Conservation (phyloP, 2,888 invertebrate species). For the Venusia cambrica region DNA sequence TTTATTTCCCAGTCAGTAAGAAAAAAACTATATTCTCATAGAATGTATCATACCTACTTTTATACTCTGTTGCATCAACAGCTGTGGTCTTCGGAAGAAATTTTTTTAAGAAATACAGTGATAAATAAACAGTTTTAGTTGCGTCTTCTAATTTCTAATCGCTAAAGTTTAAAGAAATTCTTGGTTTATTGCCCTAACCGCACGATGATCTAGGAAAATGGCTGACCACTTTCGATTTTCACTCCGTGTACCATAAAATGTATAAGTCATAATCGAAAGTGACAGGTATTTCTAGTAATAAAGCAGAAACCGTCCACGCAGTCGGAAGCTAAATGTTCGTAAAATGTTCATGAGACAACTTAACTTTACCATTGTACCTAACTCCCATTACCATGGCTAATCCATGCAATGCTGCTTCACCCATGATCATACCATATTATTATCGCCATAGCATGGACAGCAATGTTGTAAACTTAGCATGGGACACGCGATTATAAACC, state of each 20-base stretch:
- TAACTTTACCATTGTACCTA: conserved; percentile 29
- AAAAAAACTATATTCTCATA: too few species aligned
- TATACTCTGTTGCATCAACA: too few species aligned
- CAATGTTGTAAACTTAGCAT: conserved; percentile 12
- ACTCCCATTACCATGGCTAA: conserved; percentile 20
- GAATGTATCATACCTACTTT: too few species aligned
- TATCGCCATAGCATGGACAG: conserved; percentile 22
- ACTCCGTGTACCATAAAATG: conserved; percentile 16
- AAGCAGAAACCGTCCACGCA: conserved; percentile 57
- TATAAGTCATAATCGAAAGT: conserved; percentile 16
- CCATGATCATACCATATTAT: conserved; percentile 22
- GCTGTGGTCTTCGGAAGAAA: too few species aligned
- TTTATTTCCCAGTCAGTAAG: too few species aligned
- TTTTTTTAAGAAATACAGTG: too few species aligned
- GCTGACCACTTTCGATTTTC: conserved; percentile 13
- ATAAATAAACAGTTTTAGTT: too few species aligned
- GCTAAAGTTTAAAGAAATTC: too few species aligned
- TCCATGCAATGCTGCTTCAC: conserved; percentile 50
- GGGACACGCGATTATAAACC: conserved; percentile 3
- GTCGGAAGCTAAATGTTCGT: conserved; percentile 48
- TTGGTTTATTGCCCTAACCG: conserved; percentile 12
- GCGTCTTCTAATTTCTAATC: too few species aligned
- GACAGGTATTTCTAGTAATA: conserved; percentile 24
- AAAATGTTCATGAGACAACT: conserved; percentile 55
- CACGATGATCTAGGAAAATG: conserved; percentile 18